Base-by-base conservation (phyloP, 1,140 invertebrate genomes). In the Proales similis region DNA sequence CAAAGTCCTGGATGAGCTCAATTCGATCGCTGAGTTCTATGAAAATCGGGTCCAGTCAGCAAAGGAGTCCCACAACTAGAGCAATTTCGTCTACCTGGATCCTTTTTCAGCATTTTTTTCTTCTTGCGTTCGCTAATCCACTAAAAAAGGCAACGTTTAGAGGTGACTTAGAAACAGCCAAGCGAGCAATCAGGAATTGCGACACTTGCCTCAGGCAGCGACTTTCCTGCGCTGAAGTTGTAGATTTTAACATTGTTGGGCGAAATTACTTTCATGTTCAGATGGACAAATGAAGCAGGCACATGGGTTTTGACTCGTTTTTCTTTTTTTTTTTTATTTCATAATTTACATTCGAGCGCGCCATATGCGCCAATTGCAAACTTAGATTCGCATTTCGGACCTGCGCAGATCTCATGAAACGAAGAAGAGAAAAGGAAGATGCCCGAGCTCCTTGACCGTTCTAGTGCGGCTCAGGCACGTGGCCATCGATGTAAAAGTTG, bases 1-100 rank as follows among this genome's bases (percentile, higher is more conserved):
- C 88, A 82, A 98, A 98, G 72, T 98, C 94, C 77, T 99, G 94
- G 68, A 99, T 90, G 14, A 99, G 81, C 74, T 98, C 88, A 66
- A 98, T 94, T 1, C 51, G 14, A 27, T 57, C 51, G 9, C 51
- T 14, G 9, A 57, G 20, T 36, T 57, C 51, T n/a, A n/a, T n/a
- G n/a, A n/a, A n/a, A n/a, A n/a, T n/a, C n/a, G n/a, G n/a, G n/a
- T n/a, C n/a, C n/a, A n/a, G n/a, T 47, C 17, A 4, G 39, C 19
- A 38, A 7, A 4, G 5, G 20, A 11, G 22, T 27, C 24, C 17
- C 14, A 29, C 14, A 22, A 47, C 14, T 33, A 39, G 4, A 20
- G 2, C 7, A 24, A 39, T 26, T 26, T 29, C 29, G 73, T 77
- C 75, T 70, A 82, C 81, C 82, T 46, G 87, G 82, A 85, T 94